phyloP scores from a whole-genome alignment of 2,113 vertebrate species.

The Coregonus clupeaformis region DNA sequence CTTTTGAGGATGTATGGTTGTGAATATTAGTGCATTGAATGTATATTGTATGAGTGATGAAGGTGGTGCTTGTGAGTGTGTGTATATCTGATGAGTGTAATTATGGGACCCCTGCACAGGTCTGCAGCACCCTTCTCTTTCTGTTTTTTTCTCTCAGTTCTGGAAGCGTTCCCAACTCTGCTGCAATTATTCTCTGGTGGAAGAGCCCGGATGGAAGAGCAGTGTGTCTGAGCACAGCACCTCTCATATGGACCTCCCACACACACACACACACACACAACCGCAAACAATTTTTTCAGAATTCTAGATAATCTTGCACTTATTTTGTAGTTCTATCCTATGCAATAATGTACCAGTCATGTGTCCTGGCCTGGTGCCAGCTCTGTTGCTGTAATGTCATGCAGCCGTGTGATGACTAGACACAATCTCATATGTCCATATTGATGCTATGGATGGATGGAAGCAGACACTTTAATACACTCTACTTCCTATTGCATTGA shows the following conservation, averaged over 20 bases:
- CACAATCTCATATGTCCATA: background rate
- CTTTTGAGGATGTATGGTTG: constrained; percentile 12
- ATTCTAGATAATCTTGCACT: too few relatives aligned
- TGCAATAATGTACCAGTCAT: background rate
- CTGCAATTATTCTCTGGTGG: constrained; percentile 60
- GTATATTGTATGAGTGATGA: background rate
- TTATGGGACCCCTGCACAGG: constrained; percentile 9
- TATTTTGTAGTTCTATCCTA: too few relatives aligned
- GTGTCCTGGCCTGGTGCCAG: background rate
- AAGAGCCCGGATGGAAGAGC: constrained; percentile 53
- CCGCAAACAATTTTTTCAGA: too few relatives aligned
- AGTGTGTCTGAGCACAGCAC: constrained; percentile 21
- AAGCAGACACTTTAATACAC: background rate
- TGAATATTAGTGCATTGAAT: background rate
- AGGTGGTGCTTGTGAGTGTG: constrained; percentile 6
- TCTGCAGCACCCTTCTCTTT: constrained; percentile 50
- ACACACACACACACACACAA: background rate
- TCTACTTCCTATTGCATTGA: background rate
- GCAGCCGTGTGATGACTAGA: background rate
- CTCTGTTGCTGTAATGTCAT: background rate
- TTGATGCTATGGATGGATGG: background rate
- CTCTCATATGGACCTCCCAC: constrained; percentile 23
- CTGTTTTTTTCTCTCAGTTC: constrained; percentile 53
- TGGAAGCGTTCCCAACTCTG: constrained; percentile 68
- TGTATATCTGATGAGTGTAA: background rate